phyloP scores from a whole-genome alignment of 2,113 vertebrate genomes.

The Furnarius figulus region DNA sequence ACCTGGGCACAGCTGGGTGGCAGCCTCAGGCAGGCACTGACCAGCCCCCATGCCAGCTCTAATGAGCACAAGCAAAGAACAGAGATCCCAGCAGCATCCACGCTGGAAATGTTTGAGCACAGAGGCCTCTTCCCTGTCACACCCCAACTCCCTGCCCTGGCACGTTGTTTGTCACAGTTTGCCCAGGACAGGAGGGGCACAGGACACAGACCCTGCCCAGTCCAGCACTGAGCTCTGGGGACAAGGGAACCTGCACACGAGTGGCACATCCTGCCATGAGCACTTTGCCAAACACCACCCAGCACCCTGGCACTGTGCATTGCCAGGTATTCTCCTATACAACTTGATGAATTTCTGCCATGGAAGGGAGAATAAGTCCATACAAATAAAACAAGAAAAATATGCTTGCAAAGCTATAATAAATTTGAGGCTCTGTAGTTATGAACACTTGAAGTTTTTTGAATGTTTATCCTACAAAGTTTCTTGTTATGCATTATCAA shows the following conservation, averaged over 20 bases:
- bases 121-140: not conserved
- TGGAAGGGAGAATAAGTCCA: slow-evolving; percentile 3
- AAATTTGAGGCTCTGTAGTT: not conserved
- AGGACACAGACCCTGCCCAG: not conserved
- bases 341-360: not conserved
- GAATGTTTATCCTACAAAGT: not conserved
- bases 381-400: not conserved
- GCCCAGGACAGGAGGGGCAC: no score
- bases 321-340: slow-evolving; percentile 13
- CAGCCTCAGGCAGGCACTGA: not conserved
- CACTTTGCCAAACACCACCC: not conserved
- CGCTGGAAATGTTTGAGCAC: not conserved
- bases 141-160: no score
- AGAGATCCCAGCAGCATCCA: not conserved
- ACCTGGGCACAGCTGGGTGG: not conserved
- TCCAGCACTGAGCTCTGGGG: not conserved
- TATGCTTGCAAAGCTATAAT: not conserved
- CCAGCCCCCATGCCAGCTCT: not conserved
- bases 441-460: not conserved
- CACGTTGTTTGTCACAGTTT: no score
- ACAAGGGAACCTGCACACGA: not conserved
- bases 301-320: not conserved
- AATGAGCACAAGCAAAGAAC: not conserved
- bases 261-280: not conserved
- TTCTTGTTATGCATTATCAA: not conserved